A percentile compares a stretch with the other conserved stretches of the same genome.
Conservation (phyloP, 2,888 invertebrate genomes). For the Autographa gamma region DNA sequence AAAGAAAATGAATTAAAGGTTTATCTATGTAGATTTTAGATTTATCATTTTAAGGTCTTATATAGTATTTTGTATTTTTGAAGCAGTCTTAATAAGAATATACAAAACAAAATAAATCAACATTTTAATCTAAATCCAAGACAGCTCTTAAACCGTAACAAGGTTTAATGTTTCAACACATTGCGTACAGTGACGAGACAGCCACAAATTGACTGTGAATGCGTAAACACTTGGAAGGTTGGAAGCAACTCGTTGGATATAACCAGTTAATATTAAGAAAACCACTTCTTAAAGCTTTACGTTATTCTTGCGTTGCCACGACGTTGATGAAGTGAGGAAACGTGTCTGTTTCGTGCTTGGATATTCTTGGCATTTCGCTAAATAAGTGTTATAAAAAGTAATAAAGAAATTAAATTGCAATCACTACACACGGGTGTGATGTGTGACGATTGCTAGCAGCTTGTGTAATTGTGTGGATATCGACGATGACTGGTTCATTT, state of each 20-base stretch:
- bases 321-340: constrained; percentile 12
- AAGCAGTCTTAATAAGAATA: neutral
- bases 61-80: too few species aligned
- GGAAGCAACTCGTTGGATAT: constrained; percentile 13
- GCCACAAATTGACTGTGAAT: constrained; percentile 34
- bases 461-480: neutral
- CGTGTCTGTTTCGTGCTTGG: neutral
- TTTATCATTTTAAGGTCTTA: too few species aligned
- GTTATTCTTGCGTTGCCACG: neutral
- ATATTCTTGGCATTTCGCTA: neutral
- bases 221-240: constrained; percentile 14
- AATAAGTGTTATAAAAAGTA: neutral
- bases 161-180: constrained; percentile 1
- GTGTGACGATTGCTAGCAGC: neutral
- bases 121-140: constrained; percentile 11
- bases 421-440: neutral
- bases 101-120: neutral
- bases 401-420: neutral
- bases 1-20: too few species aligned
- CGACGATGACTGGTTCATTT: neutral
- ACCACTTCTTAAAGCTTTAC: neutral
- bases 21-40: too few species aligned
- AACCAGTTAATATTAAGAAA: constrained; percentile 18
- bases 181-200: constrained; percentile 25
- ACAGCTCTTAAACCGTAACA: constrained; percentile 8